Conservation (phyloP, 2,797 vertebrate genomes). For the Gastrophryne carolinensis region DNA sequence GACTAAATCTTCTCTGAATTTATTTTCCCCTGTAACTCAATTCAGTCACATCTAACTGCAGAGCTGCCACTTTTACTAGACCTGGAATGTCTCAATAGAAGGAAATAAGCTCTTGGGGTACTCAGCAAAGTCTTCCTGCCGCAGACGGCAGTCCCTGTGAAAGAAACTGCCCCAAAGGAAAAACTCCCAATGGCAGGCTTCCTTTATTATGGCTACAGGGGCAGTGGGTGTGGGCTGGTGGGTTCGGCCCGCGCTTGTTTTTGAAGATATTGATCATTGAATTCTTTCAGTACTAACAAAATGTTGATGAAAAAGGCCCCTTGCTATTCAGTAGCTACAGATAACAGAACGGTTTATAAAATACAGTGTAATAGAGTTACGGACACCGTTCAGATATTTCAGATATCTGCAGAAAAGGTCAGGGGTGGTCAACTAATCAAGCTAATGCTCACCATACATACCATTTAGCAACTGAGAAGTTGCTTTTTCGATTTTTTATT, state of each 20-base stretch:
- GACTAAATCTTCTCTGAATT: too few species aligned
- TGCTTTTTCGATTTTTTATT: too few species aligned
- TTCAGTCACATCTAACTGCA: too few species aligned
- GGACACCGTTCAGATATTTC: too few species aligned
- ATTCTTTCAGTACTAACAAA: not conserved
- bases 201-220: constrained; percentile 45
- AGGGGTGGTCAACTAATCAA: too few species aligned
- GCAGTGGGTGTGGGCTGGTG: not conserved
- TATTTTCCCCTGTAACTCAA: too few species aligned
- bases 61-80: constrained; percentile 26
- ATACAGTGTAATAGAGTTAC: too few species aligned
- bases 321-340: not conserved
- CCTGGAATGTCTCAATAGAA: constrained; percentile 33
- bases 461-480: too few species aligned
- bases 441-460: too few species aligned
- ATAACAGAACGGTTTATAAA: not conserved
- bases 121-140: constrained; percentile 35
- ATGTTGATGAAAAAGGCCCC: not conserved
- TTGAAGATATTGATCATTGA: not conserved
- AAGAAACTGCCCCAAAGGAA: constrained; percentile 23
- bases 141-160: constrained; percentile 7
- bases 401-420: too few species aligned
- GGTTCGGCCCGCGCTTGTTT: not conserved
- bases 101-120: constrained; percentile 24
- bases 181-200: constrained; percentile 17